A percentile compares a stretch with the other conserved stretches of the same genome.
Evolutionary conservation across 2,888 invertebrate species (phyloP).

Genomic region (Drosophila trichaetosa): DNA sequence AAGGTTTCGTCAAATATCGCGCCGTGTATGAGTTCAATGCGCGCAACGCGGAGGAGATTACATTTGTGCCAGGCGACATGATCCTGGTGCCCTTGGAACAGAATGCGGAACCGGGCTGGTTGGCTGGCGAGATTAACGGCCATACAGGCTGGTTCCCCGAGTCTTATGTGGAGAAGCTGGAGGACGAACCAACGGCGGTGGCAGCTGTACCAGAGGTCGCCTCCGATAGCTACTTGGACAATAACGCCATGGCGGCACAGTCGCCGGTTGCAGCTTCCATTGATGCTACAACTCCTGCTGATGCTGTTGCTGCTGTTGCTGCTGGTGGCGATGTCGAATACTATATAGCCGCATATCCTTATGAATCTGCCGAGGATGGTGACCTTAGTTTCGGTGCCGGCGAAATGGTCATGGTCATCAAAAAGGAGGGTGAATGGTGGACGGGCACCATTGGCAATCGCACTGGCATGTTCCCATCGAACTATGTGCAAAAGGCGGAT

Average conservation of each 20-base stretch:
- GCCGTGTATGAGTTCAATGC: slow-evolving; percentile 98
- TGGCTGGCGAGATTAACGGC: slow-evolving; percentile 95
- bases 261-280: slow-evolving; percentile 23
- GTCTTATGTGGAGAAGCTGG: slow-evolving; percentile 94
- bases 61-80: slow-evolving; percentile 96
- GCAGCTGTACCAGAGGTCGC: slow-evolving; percentile 38
- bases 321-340: slow-evolving; percentile 87
- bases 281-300: slow-evolving; percentile 15
- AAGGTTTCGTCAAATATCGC: slow-evolving; percentile 90
- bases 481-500: slow-evolving; percentile 94
- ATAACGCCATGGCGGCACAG: slow-evolving; percentile 69
- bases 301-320: slow-evolving; percentile 81
- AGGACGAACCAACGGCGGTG: slow-evolving; percentile 68
- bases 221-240: slow-evolving; percentile 78
- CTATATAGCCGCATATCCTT: slow-evolving; percentile 95
- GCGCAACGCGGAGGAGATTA: slow-evolving; percentile 95
- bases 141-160: slow-evolving; percentile 98
- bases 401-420: slow-evolving; percentile 93
- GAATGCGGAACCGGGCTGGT: slow-evolving; percentile 98
- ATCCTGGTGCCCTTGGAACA: slow-evolving; percentile 91
- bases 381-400: slow-evolving; percentile 95
- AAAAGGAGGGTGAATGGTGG: slow-evolving; percentile 99
- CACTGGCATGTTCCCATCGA: slow-evolving; percentile 98
- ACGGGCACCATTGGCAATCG: slow-evolving; percentile 94
- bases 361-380: slow-evolving; percentile 94